Base-by-base conservation (phyloP, 2,113 vertebrate species). In the Urocynchramus pylzowi region DNA sequence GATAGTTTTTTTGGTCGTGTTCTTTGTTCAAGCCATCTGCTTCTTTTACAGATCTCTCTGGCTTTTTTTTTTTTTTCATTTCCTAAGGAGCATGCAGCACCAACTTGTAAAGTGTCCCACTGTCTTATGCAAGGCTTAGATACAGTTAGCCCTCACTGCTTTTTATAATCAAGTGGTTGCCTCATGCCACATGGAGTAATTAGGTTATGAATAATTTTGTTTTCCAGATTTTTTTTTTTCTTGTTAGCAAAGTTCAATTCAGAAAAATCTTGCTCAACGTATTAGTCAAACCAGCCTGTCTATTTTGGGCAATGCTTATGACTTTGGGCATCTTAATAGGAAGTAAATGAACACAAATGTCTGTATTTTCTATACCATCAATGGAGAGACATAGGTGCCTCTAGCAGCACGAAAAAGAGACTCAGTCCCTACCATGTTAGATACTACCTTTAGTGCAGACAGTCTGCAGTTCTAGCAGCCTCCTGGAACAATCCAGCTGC, bases 81-180 rank as follows among this genome's bases (percentile, higher is more conserved):
- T 92, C 35, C 71, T 59, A 50, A 63, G 39, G 9, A 70, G 10
- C 0, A 1, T 26, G 39, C 83, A 86, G 33, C 47, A 74, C 10
- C 35, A 74, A 45, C 17, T 22, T 63, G 6, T 45, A 65, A 64
- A 42, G 13, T 23, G 12, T 74, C 44, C 21, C 30, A 63, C 23
- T 41, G 11, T 30, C 9, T 39, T 70, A 56, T 21, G 44, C 14
- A 39, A 87, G 24, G 31, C 74, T 89, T 69, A 57, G 16, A 27
- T 49, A 57, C 4, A 27, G n/a, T 53, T 53, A 35, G 2, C 4
- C 3, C 49, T 57, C 21, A 13, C 4, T 1, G 0, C 8, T 28
- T 61, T 59, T 64, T 57, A 67, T n/a, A 42, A 45, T 73, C 35
- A 59, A 68, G 27, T n/a, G 15, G 10, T 61, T 78, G n/a, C 20